phyloP scores from a whole-genome alignment of 2,113 vertebrate genomes.

The Erythrocercus mccallii region DNA sequence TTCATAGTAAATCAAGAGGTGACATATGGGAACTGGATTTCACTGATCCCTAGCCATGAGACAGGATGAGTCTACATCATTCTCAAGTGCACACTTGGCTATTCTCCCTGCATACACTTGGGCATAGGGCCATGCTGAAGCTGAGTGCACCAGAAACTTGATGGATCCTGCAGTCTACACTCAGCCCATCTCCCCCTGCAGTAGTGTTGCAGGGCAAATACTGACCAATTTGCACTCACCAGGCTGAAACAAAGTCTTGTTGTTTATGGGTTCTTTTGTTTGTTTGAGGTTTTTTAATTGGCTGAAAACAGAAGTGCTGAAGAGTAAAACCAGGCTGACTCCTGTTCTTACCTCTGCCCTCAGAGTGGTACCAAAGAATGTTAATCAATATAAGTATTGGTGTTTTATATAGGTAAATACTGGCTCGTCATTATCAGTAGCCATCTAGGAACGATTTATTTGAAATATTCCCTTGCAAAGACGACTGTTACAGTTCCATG shows the following conservation, averaged over 20 bases:
- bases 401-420: neutral
- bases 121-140: neutral
- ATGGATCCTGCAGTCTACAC: neutral
- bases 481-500: neutral
- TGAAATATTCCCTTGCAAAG: neutral
- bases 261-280: neutral
- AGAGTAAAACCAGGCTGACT: neutral
- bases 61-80: neutral
- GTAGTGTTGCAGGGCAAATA: accelerated
- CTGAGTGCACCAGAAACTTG: neutral
- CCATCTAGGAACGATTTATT: neutral
- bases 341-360: neutral
- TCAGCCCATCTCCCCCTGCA: neutral
- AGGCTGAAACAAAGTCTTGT: neutral
- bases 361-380: neutral
- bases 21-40: neutral
- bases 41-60: neutral
- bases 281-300: neutral
- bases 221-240: neutral
- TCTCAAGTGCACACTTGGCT: neutral
- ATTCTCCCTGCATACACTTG: neutral
- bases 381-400: neutral
- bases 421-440: neutral
- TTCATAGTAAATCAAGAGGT: neutral
- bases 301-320: neutral